Evolutionary conservation across 2,888 invertebrate species (phyloP).

Genomic region (Megamerina dolium): DNA sequence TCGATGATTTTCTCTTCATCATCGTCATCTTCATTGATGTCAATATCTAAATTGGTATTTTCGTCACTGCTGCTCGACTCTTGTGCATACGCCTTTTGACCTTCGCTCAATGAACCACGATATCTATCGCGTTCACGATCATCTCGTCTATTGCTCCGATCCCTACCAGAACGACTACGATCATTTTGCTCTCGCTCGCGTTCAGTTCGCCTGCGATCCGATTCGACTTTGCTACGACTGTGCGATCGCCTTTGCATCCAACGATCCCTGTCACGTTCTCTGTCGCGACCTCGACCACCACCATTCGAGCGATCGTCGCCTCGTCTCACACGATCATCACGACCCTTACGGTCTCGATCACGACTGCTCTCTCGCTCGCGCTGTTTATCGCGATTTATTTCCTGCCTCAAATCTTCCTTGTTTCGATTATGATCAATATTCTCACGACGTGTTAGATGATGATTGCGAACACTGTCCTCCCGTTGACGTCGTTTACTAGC

Average conservation of each 20-base stretch:
- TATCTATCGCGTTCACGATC: slow-evolving; percentile 52
- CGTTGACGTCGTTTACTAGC: slow-evolving; percentile 17
- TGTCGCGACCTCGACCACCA: slow-evolving; percentile 44
- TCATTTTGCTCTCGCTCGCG: slow-evolving; percentile 33
- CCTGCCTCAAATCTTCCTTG: slow-evolving; percentile 49
- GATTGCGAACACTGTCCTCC: slow-evolving; percentile 23
- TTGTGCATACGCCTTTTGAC: slow-evolving; percentile 62
- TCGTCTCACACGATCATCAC: slow-evolving; percentile 34
- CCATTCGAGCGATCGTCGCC: slow-evolving; percentile 29
- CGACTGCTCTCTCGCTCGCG: slow-evolving; percentile 50
- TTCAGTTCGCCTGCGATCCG: slow-evolving; percentile 42
- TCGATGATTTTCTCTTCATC: slow-evolving; percentile 93
- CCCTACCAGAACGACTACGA: slow-evolving; percentile 32
- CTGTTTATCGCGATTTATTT: slow-evolving; percentile 50
- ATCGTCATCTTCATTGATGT: slow-evolving; percentile 84
- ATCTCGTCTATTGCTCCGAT: slow-evolving; percentile 47
- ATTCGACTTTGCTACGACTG: slow-evolving; percentile 47
- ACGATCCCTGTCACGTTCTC: slow-evolving; percentile 42
- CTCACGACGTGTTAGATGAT: slow-evolving; percentile 45
- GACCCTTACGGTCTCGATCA: slow-evolving; percentile 39
- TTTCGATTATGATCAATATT: slow-evolving; percentile 42
- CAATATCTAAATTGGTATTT: slow-evolving; percentile 67
- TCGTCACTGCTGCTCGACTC: slow-evolving; percentile 55
- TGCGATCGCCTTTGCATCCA: slow-evolving; percentile 43
- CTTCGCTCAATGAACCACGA: slow-evolving; percentile 72